A percentile compares a stretch with the other conserved stretches of the same genome.
Conservation (phyloP, 2,888 invertebrate genomes). For the Podotricha telesiphe region DNA sequence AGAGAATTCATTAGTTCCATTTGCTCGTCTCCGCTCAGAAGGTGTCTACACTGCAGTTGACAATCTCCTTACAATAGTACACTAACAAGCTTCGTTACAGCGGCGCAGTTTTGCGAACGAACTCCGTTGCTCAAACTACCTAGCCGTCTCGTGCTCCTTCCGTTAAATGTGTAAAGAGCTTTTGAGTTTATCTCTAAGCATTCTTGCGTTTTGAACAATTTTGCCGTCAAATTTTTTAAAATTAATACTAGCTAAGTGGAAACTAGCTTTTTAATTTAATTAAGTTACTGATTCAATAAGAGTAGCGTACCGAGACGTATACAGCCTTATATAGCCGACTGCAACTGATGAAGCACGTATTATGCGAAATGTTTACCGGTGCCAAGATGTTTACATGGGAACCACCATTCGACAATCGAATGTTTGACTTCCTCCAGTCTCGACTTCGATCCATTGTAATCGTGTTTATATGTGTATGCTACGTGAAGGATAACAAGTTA, state of each 20-base stretch:
- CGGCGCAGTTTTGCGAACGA: slow-evolving; percentile 65
- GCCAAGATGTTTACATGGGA: slow-evolving; percentile 54
- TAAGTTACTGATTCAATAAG: slow-evolving; percentile 12
- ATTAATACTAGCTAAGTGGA: neutral
- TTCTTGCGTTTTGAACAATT: slow-evolving; percentile 29
- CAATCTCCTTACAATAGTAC: slow-evolving; percentile 74
- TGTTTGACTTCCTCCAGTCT: slow-evolving; percentile 66
- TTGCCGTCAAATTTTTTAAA: slow-evolving; percentile 12
- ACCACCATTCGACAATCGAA: slow-evolving; percentile 62
- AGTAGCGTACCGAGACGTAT: slow-evolving; percentile 47
- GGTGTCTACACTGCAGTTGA: slow-evolving; percentile 68
- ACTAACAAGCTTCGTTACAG: slow-evolving; percentile 80
- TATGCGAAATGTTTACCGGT: slow-evolving; percentile 49
- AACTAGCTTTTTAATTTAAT: neutral
- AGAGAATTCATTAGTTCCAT: slow-evolving; percentile 78
- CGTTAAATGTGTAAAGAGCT: slow-evolving; percentile 62
- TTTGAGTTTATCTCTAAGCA: slow-evolving; percentile 48
- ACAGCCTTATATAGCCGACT: slow-evolving; percentile 52
- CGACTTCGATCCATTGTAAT: slow-evolving; percentile 64
- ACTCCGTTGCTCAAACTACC: slow-evolving; percentile 54
- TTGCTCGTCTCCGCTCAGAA: slow-evolving; percentile 59
- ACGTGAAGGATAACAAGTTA: slow-evolving; percentile 49
- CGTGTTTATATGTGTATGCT: slow-evolving; percentile 61
- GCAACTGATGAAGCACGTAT: slow-evolving; percentile 33
- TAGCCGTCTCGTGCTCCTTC: slow-evolving; percentile 44